Evolutionary conservation across 2,113 vertebrate species (phyloP).

Genomic region (Channa argus): DNA sequence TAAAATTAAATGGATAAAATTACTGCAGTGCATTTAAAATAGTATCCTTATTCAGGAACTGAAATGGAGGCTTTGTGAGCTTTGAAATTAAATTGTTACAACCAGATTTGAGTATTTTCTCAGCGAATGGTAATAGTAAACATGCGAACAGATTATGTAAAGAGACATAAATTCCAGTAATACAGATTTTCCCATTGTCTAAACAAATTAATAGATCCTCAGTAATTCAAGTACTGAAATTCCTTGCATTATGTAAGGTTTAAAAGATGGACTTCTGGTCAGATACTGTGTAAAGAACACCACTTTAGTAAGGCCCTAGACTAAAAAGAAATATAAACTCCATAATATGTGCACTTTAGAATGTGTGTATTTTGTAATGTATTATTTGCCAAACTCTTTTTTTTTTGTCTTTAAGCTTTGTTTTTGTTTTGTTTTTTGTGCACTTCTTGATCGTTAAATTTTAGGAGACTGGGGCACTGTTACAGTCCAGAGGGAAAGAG

Average conservation of each 20-base stretch:
- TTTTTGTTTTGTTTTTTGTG: too few relatives aligned
- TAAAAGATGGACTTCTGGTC: too few relatives aligned
- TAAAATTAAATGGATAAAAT: too few relatives aligned
- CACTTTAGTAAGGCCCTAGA: too few relatives aligned
- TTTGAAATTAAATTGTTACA: background rate
- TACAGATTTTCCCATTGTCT: background rate
- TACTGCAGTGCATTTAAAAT: too few relatives aligned
- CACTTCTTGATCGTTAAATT: background rate
- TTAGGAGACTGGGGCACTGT: conserved; percentile 82
- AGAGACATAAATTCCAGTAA: too few relatives aligned
- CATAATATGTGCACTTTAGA: too few relatives aligned
- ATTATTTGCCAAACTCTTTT: background rate
- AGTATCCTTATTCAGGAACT: background rate
- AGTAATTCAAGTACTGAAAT: background rate
- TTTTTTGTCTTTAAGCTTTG: background rate
- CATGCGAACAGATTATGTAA: background rate
- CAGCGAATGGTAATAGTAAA: background rate
- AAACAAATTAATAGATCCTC: background rate
- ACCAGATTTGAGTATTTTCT: background rate
- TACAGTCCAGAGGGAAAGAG: conserved; percentile 84
- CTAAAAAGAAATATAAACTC: too few relatives aligned
- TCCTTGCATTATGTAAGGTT: too few relatives aligned
- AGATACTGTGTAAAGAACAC: too few relatives aligned
- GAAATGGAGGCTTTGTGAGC: too few relatives aligned
- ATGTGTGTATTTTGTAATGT: too few relatives aligned